Conservation (phyloP, 2,113 vertebrate species). For the Sisor rabdophorus region DNA sequence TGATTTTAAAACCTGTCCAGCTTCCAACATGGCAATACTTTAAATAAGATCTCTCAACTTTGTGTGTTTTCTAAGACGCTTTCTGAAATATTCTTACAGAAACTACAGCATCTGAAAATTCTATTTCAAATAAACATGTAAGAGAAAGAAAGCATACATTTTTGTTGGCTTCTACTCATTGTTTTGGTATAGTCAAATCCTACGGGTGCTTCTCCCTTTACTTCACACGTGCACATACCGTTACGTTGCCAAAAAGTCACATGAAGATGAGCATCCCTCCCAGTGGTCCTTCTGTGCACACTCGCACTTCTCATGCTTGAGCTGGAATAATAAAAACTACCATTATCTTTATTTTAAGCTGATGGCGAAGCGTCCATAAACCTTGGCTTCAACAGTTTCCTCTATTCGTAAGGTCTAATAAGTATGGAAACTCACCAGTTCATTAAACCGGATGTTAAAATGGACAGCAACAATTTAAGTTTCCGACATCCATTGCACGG, state of each 20-base stretch:
- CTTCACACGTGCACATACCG: neutral
- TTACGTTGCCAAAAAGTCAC: slow-evolving; percentile 14
- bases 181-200: neutral
- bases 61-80: neutral
- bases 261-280: slow-evolving; percentile 10
- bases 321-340: slow-evolving; percentile 45
- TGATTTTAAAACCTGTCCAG: neutral
- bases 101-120: neutral
- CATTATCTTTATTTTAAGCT: neutral
- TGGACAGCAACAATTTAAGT: neutral
- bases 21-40: neutral
- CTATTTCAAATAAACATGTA: neutral
- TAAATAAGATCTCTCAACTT: neutral
- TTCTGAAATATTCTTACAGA: neutral
- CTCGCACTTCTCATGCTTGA: slow-evolving; percentile 28
- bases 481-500: neutral
- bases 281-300: neutral
- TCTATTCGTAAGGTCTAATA: neutral
- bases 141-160: neutral
- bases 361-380: neutral
- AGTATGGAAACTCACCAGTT: neutral
- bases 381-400: neutral
- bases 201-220: neutral
- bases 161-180: neutral
- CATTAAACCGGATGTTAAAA: slow-evolving; percentile 6